Evolutionary conservation across 1,140 invertebrate species (phyloP), one percentile per base, ranked within the genome.

Genomic region (Drosophila arawakana): DNA sequence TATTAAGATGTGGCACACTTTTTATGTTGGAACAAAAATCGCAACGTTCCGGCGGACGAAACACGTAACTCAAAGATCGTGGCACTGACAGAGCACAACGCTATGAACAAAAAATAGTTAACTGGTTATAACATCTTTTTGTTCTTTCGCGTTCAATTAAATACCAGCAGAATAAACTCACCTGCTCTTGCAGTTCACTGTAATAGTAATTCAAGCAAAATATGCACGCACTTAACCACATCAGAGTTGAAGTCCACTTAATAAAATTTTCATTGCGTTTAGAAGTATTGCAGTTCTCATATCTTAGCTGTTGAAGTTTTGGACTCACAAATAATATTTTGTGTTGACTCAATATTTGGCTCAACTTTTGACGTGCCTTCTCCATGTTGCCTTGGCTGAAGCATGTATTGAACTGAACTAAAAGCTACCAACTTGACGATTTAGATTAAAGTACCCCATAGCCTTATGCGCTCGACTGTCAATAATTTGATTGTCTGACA

Each of bases 41-140:
- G 91, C 97, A 98, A 77, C 95, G 94, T 89, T 96, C 96, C 0
- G 96, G 95, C 3, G 96, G 95, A 1, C 96, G 94, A 81, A 97
- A 94, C 9, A 94, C 91, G 79, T 95, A 95, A 18, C 94, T 93
- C 11, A 95, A 77, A 15, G 93, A 76, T 6, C 94, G 90, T 1
- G 95, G 95, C 81, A 95, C 92, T 34, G 94, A 92, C 2, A 96
- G 71, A 10, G 94, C 91, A 90, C 96, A 96, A 93, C 95, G 91
- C 90, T 92, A 9, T 9, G 44, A 63, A 57, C 34, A 0, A 0
- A 13, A 35, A 15, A 57, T 4, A 6, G 18, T 10, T 5, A 18
- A 25, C 43, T n/a, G 4, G 37, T 9, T 3, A 9, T 39, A 39
- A 39, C 5, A 39, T 8, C 37, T 39, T 39, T 30, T 34, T 13